Evolutionary conservation across 2,113 vertebrate genomes (phyloP).

Genomic region (Mobula birostris): DNA sequence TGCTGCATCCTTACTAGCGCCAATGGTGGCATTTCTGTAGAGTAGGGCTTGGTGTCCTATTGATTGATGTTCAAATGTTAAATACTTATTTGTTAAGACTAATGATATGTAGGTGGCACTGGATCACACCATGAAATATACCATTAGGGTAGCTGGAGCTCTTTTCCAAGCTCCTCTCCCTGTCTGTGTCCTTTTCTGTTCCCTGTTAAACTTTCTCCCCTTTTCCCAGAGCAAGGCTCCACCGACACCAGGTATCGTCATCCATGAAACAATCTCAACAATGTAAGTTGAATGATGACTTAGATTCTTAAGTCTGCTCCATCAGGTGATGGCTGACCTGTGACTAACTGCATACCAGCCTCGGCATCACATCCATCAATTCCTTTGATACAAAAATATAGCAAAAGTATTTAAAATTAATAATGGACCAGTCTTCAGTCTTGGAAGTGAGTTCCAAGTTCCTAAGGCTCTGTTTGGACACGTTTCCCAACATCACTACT

Average conservation of each 20-base stretch:
- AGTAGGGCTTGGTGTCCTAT: not conserved
- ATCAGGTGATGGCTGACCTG: too few species aligned
- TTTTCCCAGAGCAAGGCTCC: not conserved
- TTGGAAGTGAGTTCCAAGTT: too few species aligned
- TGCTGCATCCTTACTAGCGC: not conserved
- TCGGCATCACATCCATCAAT: too few species aligned
- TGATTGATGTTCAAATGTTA: not conserved
- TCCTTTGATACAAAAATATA: too few species aligned
- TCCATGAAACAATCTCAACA: not conserved
- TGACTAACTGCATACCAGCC: too few species aligned
- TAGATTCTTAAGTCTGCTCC: not conserved
- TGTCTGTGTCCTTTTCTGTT: not conserved
- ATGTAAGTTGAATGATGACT: not conserved
- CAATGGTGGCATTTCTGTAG: not conserved
- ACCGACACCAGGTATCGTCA: not conserved
- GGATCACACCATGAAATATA: not conserved
- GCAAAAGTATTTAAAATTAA: too few species aligned
- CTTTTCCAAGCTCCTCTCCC: not conserved
- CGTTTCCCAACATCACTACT: too few species aligned
- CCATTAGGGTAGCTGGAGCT: not conserved
- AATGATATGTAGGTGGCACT: too few species aligned
- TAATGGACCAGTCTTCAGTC: too few species aligned
- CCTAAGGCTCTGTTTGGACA: too few species aligned
- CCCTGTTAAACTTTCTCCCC: not conserved
- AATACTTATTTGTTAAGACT: not conserved